Evolutionary conservation across 2,888 invertebrate genomes (phyloP).

Genomic region (Diaperis boleti): DNA sequence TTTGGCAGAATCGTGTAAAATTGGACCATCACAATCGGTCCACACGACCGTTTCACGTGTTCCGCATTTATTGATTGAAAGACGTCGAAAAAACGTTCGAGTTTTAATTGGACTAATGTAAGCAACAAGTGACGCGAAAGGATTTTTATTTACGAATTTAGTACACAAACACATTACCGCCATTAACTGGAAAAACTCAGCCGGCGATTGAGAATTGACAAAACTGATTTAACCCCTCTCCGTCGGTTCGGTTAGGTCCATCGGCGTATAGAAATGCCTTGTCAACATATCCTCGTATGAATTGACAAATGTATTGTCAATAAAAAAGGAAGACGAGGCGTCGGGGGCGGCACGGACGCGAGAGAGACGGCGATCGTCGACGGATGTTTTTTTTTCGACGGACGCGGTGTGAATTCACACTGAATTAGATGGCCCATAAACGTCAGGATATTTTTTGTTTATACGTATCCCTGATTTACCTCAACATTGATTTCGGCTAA

Average conservation of each 20-base stretch:
- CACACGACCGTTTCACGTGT: not conserved
- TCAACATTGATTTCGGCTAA: constrained; percentile 63
- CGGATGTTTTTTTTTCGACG: constrained; percentile 38
- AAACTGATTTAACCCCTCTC: constrained; percentile 53
- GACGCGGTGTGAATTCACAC: constrained; percentile 52
- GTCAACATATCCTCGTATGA: constrained; percentile 56
- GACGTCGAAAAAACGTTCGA: constrained; percentile 25
- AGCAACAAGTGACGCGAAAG: constrained; percentile 55
- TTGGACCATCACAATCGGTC: too few relatives aligned
- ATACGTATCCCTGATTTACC: constrained; percentile 60
- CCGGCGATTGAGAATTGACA: constrained; percentile 54
- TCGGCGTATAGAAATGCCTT: constrained; percentile 55
- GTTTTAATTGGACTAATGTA: constrained; percentile 47
- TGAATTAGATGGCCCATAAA: constrained; percentile 64
- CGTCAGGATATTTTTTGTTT: constrained; percentile 59
- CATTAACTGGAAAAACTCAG: constrained; percentile 51
- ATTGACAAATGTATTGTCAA: constrained; percentile 55
- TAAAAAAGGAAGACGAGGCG: constrained; percentile 46
- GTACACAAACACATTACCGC: constrained; percentile 51
- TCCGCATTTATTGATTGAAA: constrained; percentile 42
- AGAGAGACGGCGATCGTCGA: constrained; percentile 25
- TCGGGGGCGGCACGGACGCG: constrained; percentile 26
- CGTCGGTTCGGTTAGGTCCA: constrained; percentile 46
- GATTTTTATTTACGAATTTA: constrained; percentile 51
- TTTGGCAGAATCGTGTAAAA: too few relatives aligned